Evolutionary conservation across 2,113 vertebrate genomes (phyloP), one percentile per base, ranked within the genome.

Genomic region (Oncorhynchus mykiss): DNA sequence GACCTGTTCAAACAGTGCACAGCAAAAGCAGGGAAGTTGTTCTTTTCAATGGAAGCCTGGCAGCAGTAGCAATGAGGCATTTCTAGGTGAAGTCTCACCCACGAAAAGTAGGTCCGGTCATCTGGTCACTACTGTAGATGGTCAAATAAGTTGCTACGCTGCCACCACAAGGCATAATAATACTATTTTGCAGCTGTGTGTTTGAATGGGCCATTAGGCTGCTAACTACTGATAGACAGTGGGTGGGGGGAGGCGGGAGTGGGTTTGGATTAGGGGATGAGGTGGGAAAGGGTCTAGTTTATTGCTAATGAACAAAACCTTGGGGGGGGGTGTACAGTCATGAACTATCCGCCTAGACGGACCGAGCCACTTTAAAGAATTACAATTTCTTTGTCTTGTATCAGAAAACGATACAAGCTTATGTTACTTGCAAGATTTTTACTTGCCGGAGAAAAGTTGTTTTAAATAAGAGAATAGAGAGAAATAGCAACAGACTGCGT

Each of bases 391-490:
- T 96, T 95, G 95, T 94, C 97, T 99, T 99, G 98, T 98, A 97
- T 97, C 95, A 59, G 86, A 92, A 82, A 88, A 76, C 59, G 95
- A 99, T 99, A 97, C 97, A 99, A 99, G 97, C 91, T 95, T 97
- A 94, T 98, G 95, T 96, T 97, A 95, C 96, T 94, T 96, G 97
- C 98, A 99, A 99, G 97, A 99, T 98, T 99, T 99, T 98, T 99
- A 98, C 97, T 99, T 99, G 97, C 98, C 96, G 93, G 95, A 97
- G 94, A 97, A 95, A 91, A 96, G 94, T 88, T 96, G 96, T 97
- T 97, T 97, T 97, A 96, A 93, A 91, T 89, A 88, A 91, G 87
- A 89, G 88, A 89, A 87, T 85, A 88, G 79, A 78, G 87, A 88
- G 8, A 11, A 45, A 45, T 45, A 45, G 9, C 39, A 45, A 45